These are phyloP conservation scores for Ephialtes manifestator DNA, from an alignment of 2,888 invertebrate genomes.

Conservation along the genomic window DNA sequence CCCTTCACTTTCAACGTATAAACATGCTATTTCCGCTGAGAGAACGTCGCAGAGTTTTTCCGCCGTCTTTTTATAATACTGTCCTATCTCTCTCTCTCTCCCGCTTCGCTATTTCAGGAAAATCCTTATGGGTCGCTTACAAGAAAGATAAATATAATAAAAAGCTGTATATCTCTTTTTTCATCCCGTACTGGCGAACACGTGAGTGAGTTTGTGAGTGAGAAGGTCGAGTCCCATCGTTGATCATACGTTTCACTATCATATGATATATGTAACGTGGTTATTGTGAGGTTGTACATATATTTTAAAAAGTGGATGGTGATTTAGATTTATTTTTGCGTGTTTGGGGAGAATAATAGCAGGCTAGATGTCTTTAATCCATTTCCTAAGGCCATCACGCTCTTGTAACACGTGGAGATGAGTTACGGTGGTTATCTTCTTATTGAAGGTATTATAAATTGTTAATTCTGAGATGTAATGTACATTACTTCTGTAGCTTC, in stretches of 20 bases:
- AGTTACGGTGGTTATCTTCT: neutral
- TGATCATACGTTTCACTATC: neutral
- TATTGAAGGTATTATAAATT: no score
- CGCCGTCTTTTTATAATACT: neutral
- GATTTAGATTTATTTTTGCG: slow-evolving; percentile 15
- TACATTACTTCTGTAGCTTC: no score
- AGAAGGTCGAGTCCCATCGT: neutral
- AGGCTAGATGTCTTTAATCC: neutral
- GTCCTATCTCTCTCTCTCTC: neutral
- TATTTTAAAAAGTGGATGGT: slow-evolving; percentile 1
- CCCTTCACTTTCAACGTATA: slow-evolving; percentile 6
- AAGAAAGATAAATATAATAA: neutral
- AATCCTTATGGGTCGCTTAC: slow-evolving; percentile 25
- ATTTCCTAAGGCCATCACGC: neutral
- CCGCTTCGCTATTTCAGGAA: slow-evolving; percentile 24
- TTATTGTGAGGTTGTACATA: neutral
- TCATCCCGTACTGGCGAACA: neutral
- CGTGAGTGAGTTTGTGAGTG: neutral
- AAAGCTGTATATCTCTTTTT: neutral
- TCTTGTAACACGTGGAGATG: neutral
- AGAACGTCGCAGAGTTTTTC: slow-evolving; percentile 23
- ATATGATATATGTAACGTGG: neutral
- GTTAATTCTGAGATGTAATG: no score
- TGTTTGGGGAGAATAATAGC: neutral
- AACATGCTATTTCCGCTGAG: slow-evolving; percentile 12